Evolutionary conservation across 2,888 invertebrate species (phyloP), one percentile per base, ranked within the genome.

Genomic region (Brachylomia viminalis): DNA sequence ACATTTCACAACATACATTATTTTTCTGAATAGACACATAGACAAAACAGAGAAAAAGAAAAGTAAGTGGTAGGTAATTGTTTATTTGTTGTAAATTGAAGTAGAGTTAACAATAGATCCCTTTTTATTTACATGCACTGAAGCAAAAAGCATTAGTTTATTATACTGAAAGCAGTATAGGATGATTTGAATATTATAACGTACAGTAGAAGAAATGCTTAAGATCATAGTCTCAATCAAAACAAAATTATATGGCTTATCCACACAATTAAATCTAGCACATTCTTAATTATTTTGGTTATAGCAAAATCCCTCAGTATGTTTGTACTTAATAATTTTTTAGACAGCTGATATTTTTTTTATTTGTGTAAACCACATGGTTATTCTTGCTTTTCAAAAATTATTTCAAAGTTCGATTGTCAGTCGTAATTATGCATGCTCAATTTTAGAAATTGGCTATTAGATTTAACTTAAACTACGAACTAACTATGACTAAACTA

Each of bases 121-220:
- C 0, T n/a, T 49, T 49, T 72, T 30, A 45, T 77, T 71, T 42
- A 49, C 72, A 72, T 72, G 62, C 56, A 3, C 23, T 54, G 23
- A 79, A 74, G 78, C 74, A 49, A 73, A 42, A 80, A 74, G 78
- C 78, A 7, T 79, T 80, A 79, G 23, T 79, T 8, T 54, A 38
- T 38, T 38, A 59, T 49, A 67, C 23, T 56, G 17, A 49, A 79
- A 79, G 78, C 80, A 80, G 47, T 27, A 45, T 15, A 79, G 66
- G 74, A 56, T 42, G 61, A 72, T 38, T 79, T 15, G 0, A 61
- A n/a, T 49, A n/a, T 45, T 33, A 13, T 62, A 27, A 45, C 4
- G 2, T 38, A n/a, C 56, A 47, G 6, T 64, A 47, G 17, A 70
- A 45, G 49, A 45, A 56, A 23, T 49, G 15, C 11, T 13, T 61